Evolutionary conservation across 2,888 invertebrate species (phyloP).

Genomic region (Aethes cnicana): DNA sequence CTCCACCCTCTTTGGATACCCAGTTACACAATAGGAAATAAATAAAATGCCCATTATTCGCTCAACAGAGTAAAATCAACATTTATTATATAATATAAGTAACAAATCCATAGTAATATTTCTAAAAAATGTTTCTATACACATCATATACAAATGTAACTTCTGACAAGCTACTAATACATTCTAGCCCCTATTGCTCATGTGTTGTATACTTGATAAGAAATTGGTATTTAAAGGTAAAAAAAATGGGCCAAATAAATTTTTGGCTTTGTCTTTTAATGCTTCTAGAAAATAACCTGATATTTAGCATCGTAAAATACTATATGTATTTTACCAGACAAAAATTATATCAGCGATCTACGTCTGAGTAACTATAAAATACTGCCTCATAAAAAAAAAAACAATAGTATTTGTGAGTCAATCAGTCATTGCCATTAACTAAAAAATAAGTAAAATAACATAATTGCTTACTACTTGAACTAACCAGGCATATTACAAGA

Average conservation of each 20-base stretch:
- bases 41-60: slow-evolving; percentile 24
- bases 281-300: too few relatives aligned
- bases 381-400: not conserved
- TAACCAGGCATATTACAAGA: slow-evolving; percentile 30
- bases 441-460: slow-evolving; percentile 41
- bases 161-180: not conserved
- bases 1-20: slow-evolving; percentile 19
- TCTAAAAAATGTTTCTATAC: slow-evolving; percentile 35
- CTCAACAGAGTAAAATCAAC: slow-evolving; percentile 51
- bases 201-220: too few relatives aligned
- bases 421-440: slow-evolving; percentile 17
- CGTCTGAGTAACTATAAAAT: slow-evolving; percentile 2
- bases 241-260: too few relatives aligned
- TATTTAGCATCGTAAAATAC: too few relatives aligned
- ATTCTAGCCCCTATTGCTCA: not conserved
- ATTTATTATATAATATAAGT: slow-evolving; percentile 45
- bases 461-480: slow-evolving; percentile 43
- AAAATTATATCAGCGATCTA: too few relatives aligned
- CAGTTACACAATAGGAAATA: slow-evolving; percentile 31
- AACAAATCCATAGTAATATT: slow-evolving; percentile 45
- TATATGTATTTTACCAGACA: too few relatives aligned
- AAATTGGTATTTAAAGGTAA: too few relatives aligned
- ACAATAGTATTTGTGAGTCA: not conserved
- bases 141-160: slow-evolving; percentile 14
- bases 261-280: too few relatives aligned